These are phyloP conservation scores for Eubasilissa splendida DNA, from an alignment of 2,888 invertebrate genomes.

Conservation along the genomic window DNA sequence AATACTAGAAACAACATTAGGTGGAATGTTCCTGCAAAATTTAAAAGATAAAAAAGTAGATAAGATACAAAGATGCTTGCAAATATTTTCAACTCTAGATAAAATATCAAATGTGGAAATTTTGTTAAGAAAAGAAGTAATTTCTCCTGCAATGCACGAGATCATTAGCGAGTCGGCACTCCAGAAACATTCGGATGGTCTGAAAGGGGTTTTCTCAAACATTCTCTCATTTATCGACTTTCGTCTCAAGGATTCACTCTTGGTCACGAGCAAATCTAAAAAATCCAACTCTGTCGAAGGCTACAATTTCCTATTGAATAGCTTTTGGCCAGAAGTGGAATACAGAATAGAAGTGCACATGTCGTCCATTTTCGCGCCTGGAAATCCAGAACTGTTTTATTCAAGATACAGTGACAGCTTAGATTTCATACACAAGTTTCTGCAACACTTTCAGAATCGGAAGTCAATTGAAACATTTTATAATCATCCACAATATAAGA, in stretches of 20 bases:
- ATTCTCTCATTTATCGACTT: slow-evolving; percentile 81
- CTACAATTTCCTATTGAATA: slow-evolving; percentile 86
- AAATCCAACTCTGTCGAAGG: slow-evolving; percentile 69
- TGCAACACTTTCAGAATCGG: slow-evolving; percentile 75
- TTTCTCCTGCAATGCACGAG: slow-evolving; percentile 78
- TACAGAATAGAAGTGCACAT: slow-evolving; percentile 86
- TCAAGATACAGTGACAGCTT: slow-evolving; percentile 85
- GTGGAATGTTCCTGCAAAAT: slow-evolving; percentile 71
- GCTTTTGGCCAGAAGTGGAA: slow-evolving; percentile 91
- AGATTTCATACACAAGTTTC: slow-evolving; percentile 82
- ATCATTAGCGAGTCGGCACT: slow-evolving; percentile 81
- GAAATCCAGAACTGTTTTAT: slow-evolving; percentile 91
- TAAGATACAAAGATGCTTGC: slow-evolving; percentile 74
- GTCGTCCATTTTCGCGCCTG: slow-evolving; percentile 90
- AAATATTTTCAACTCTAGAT: slow-evolving; percentile 77
- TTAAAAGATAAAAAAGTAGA: slow-evolving; percentile 73
- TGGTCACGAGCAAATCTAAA: slow-evolving; percentile 72
- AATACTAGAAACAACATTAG: slow-evolving; percentile 65
- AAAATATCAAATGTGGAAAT: slow-evolving; percentile 81
- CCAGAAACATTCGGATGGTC: slow-evolving; percentile 75
- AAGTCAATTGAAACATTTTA: slow-evolving; percentile 76
- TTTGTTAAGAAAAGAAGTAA: slow-evolving; percentile 78
- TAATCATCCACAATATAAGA: slow-evolving; percentile 80
- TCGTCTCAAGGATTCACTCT: slow-evolving; percentile 74
- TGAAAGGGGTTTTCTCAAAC: slow-evolving; percentile 81